Conservation (phyloP, 2,888 invertebrate species). For the Caenorhabditis angaria region DNA sequence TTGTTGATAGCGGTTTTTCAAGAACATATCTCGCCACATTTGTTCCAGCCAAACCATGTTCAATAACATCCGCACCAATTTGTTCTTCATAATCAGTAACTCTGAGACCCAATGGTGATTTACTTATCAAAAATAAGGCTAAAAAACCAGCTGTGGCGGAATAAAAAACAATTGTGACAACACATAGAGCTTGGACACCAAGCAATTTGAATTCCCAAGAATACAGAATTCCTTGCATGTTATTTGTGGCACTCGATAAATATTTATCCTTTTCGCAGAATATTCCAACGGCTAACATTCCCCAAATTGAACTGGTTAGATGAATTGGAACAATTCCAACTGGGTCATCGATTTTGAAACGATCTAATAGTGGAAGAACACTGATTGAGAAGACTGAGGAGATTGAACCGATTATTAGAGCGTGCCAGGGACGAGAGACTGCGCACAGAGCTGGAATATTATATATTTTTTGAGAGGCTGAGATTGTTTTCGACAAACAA, state of each 20-base stretch:
- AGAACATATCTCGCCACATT: slow-evolving; percentile 61
- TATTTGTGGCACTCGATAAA: slow-evolving; percentile 61
- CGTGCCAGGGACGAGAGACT: slow-evolving; percentile 65
- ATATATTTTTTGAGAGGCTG: too few species aligned
- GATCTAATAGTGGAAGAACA: slow-evolving; percentile 58
- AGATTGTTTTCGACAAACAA: too few species aligned
- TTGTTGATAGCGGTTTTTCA: slow-evolving; percentile 60
- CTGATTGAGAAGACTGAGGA: slow-evolving; percentile 57
- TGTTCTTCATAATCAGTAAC: slow-evolving; percentile 71
- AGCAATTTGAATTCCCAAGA: slow-evolving; percentile 70
- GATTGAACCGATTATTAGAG: slow-evolving; percentile 60
- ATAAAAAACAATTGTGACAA: slow-evolving; percentile 69
- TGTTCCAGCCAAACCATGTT: slow-evolving; percentile 68
- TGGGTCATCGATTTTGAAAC: slow-evolving; percentile 58
- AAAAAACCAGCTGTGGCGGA: slow-evolving; percentile 66
- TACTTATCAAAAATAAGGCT: slow-evolving; percentile 62
- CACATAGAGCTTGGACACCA: slow-evolving; percentile 70
- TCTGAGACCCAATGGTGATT: slow-evolving; percentile 68
- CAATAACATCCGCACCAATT: slow-evolving; percentile 72
- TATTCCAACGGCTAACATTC: slow-evolving; percentile 73
- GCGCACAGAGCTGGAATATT: slow-evolving; percentile 59
- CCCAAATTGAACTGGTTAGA: slow-evolving; percentile 67
- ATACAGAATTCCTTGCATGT: slow-evolving; percentile 52
- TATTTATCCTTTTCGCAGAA: slow-evolving; percentile 70
- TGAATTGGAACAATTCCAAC: slow-evolving; percentile 66